Evolutionary conservation across 2,797 vertebrate genomes (phyloP), one percentile per base, ranked within the genome.

Genomic region (Antrozous pallidus): DNA sequence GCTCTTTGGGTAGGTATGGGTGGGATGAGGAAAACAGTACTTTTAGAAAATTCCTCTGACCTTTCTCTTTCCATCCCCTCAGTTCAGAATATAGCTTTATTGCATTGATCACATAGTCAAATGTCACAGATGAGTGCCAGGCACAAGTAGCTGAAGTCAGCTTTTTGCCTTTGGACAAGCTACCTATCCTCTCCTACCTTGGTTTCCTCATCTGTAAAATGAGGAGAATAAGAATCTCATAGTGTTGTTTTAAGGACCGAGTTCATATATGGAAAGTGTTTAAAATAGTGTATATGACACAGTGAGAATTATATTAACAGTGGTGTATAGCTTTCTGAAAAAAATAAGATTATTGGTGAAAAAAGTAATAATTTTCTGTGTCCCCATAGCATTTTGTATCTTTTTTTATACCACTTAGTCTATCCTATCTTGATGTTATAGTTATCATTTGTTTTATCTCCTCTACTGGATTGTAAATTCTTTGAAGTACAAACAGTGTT

Each of bases 171-270:
- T n/a, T 65, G 65, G 63, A 47, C 26, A 77, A 78, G 4, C 75
- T 90, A 56, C 49, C 83, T 82, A 94, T 58, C 47, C 56, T 80
- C 40, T 83, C 28, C 56, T 88, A 78, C 20, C 40, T 90, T 87
- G 73, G 51, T 90, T 92, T 84, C 33, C 67, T 92, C 13, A 56
- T 92, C 36, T 87, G 18, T 94, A 88, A 93, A 95, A 81, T 80
- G n/a, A 5, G 51, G 22, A 40, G 89, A 49, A 51, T 75, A 90
- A 42, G 3, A 83, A 28, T 56, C 79, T 89, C 5, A 49, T 33
- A 89, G 18, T 3, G 1, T 63, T 91, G 10, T n/a, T 79, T 17
- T 86, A 79, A 91, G 49, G 12, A 74, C 82, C 70, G 89, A 91
- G 69, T 83, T 94, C 65, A 83, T 71, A 69, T 78, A 40, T 78